Base-by-base conservation (phyloP, 2,113 vertebrate species). In the Xiphophorus couchianus region DNA sequence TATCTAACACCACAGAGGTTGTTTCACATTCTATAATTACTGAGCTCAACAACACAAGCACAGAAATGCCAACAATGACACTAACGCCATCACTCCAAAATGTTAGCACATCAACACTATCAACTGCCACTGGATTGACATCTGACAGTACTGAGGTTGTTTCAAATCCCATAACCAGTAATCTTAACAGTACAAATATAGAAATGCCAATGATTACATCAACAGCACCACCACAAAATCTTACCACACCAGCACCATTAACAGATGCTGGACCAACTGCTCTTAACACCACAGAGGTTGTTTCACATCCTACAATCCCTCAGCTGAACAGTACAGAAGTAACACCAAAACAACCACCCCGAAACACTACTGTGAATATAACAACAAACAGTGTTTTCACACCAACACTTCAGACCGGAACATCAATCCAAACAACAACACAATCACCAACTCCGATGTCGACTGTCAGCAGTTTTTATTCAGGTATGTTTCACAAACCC, bases 401-500 rank as follows among this genome's bases (percentile, higher is more conserved):
- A n/a, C 44, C 13, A 65, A 69, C 71, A 74, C 65, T 62, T 68
- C 58, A 1, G 6, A 42, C 3, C 4, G 29, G 12, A 44, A 82
- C 71, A 13, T 65, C 70, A 25, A 4, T 28, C 30, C 35, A 64
- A 15, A 82, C 44, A 6, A 27, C 65, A 82, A 48, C 44, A 5
- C 14, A 19, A 48, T 48, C 44, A 48, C 44, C 60, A 70, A 58
- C 73, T 1, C 8, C 39, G 27, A 66, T 17, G 3, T n/a, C 82
- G 10, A 63, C 66, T 44, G 72, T n/a, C 58, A 84, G 29, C 65
- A 84, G 19, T 61, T 51, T 65, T n/a, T 37, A 15, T 61, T 22
- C 65, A 81, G 88, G 90, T 90, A 69, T 61, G 72, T 65, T 86
- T 66, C 51, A 4, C 35, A 62, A 62, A 42, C 39, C 27, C 0